Evolutionary conservation across 2,888 invertebrate species (phyloP).

Genomic region (Saturnia pavonia): DNA sequence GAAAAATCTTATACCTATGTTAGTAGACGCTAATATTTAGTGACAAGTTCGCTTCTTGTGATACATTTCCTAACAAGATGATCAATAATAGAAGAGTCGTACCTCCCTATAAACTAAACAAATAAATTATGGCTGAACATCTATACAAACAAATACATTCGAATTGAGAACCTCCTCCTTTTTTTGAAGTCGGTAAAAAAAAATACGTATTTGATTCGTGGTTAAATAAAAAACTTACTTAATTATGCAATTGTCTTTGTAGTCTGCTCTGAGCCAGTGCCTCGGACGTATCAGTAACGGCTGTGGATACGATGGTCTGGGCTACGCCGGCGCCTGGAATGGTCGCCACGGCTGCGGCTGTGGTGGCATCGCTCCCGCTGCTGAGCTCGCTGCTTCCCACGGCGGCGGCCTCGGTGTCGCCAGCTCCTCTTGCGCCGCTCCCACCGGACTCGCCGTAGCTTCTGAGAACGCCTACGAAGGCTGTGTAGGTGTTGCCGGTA

Average conservation of each 20-base stretch:
- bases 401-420: conserved; percentile 36
- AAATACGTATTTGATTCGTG: background rate
- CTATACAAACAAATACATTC: too few relatives aligned
- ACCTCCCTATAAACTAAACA: too few relatives aligned
- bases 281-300: conserved; percentile 5
- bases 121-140: too few relatives aligned
- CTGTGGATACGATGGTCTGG: conserved; percentile 17
- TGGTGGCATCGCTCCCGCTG: conserved; percentile 34
- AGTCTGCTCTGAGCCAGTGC: conserved; percentile 15
- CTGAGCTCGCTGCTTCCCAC: conserved; percentile 23
- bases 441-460: conserved; percentile 38
- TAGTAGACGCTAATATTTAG: too few relatives aligned
- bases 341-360: conserved; percentile 20
- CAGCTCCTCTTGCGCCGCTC: conserved; percentile 35
- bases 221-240: background rate
- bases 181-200: too few relatives aligned
- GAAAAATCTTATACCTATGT: too few relatives aligned
- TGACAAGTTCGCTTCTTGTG: too few relatives aligned
- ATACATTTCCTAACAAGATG: too few relatives aligned
- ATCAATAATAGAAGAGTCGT: too few relatives aligned
- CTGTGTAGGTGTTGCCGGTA: conserved; percentile 32
- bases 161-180: too few relatives aligned
- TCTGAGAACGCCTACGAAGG: conserved; percentile 41
- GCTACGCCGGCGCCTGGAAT: conserved; percentile 15
- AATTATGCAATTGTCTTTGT: background rate